Percentiles rank a stretch among this genome's conserved stretches.
Evolutionary conservation across 2,888 invertebrate genomes (phyloP).

Genomic region (Acanthosepion lycidas): DNA sequence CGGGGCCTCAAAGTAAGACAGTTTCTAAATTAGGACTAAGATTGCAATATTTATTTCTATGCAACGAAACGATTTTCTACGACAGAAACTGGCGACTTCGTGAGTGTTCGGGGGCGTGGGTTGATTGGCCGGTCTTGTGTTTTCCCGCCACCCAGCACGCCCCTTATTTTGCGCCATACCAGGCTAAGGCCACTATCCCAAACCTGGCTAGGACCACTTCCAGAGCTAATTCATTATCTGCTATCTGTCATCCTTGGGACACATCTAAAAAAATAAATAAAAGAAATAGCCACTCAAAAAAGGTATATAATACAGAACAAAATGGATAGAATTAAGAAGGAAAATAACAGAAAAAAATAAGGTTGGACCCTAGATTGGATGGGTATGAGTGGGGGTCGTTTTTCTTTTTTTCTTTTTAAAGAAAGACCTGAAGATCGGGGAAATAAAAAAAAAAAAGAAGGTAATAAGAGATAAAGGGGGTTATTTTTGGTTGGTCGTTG

Average conservation of each 20-base stretch:
- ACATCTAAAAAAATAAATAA: neutral
- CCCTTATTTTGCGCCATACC: neutral
- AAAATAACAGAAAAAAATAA: neutral
- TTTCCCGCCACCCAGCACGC: neutral
- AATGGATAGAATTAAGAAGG: neutral
- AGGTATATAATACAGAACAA: neutral
- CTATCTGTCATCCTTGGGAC: slow-evolving; percentile 33
- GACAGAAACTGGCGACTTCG: neutral
- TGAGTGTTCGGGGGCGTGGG: neutral
- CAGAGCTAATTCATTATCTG: slow-evolving; percentile 33
- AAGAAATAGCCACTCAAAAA: neutral
- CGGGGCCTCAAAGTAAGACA: neutral
- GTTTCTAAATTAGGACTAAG: neutral
- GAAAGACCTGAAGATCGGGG: neutral
- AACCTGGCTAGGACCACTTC: neutral
- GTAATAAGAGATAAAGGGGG: neutral
- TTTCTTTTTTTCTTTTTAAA: neutral
- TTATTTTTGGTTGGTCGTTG: slow-evolving; percentile 15
- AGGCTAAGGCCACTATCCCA: neutral
- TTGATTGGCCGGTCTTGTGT: neutral
- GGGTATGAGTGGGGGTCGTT: neutral
- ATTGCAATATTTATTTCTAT: slow-evolving; percentile 18
- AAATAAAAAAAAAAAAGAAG: too few species aligned
- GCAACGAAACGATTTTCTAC: neutral
- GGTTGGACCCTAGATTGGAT: neutral